Conservation (phyloP, 2,113 vertebrate genomes). For the Leptobrachium ailaonicum region DNA sequence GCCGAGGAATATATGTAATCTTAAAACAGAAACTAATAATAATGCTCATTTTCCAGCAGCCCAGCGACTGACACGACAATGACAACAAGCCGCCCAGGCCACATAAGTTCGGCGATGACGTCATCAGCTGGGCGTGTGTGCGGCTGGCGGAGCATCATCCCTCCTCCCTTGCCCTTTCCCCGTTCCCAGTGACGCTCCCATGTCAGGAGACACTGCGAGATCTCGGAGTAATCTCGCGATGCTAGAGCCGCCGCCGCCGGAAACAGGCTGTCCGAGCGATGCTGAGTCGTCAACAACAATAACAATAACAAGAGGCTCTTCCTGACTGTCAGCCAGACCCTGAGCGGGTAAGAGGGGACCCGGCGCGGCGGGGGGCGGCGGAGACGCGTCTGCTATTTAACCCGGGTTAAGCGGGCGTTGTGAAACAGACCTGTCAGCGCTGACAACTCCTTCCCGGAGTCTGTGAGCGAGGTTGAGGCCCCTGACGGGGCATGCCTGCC, state of each 20-base stretch:
- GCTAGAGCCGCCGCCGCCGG: conserved; percentile 35
- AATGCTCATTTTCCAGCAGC: too few relatives aligned
- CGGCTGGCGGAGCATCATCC: too few relatives aligned
- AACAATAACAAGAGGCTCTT: conserved; percentile 43
- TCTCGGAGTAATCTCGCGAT: conserved; percentile 16
- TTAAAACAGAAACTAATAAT: too few relatives aligned
- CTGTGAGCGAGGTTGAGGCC: conserved; percentile 22
- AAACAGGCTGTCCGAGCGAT: conserved; percentile 36
- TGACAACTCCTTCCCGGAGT: conserved; percentile 23
- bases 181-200: not conserved
- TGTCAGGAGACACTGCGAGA: conserved; percentile 12
- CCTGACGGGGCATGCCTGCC: conserved; percentile 9
- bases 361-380: not conserved
- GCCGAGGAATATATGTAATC: too few relatives aligned
- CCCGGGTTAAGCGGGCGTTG: not conserved
- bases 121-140: too few relatives aligned
- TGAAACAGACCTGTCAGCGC: not conserved
- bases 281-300: conserved; percentile 48
- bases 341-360: conserved; percentile 26
- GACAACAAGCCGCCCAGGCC: too few relatives aligned
- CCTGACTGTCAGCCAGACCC: conserved; percentile 22
- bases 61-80: too few relatives aligned
- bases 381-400: not conserved
- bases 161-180: not conserved
- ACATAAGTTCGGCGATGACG: too few relatives aligned